phyloP scores from a whole-genome alignment of 2,888 invertebrate genomes.

The Graphium colonna region DNA sequence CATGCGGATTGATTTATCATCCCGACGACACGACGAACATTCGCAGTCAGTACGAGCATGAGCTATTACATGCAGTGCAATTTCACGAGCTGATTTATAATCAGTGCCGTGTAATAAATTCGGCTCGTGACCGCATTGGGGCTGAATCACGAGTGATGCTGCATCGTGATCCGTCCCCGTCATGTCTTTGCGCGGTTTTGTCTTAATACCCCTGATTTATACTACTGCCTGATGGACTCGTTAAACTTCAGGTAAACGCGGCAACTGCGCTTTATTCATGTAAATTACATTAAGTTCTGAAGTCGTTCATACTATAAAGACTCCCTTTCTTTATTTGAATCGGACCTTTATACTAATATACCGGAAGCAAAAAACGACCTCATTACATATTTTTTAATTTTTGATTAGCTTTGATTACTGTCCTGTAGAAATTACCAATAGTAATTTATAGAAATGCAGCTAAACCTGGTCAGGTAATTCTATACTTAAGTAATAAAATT shows the following conservation, averaged over 20 bases:
- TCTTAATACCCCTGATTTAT: conserved; percentile 47
- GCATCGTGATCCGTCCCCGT: conserved; percentile 45
- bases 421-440: too few species aligned
- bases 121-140: conserved; percentile 58
- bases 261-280: not conserved
- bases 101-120: conserved; percentile 60
- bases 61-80: conserved; percentile 20
- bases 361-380: too few species aligned
- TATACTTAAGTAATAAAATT: too few species aligned
- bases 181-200: conserved; percentile 33
- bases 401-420: too few species aligned
- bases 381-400: too few species aligned
- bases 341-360: too few species aligned
- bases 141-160: conserved; percentile 48
- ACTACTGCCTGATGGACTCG: conserved; percentile 55
- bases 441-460: too few species aligned
- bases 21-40: not conserved
- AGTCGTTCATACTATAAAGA: too few species aligned
- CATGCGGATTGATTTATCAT: not conserved
- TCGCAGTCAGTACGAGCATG: not conserved
- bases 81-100: conserved; percentile 41
- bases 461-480: too few species aligned
- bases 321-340: too few species aligned
- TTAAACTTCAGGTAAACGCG: conserved; percentile 38
- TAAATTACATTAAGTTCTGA: too few species aligned